Conservation (phyloP, 2,797 vertebrate genomes). For the Cyclura pinguis region DNA sequence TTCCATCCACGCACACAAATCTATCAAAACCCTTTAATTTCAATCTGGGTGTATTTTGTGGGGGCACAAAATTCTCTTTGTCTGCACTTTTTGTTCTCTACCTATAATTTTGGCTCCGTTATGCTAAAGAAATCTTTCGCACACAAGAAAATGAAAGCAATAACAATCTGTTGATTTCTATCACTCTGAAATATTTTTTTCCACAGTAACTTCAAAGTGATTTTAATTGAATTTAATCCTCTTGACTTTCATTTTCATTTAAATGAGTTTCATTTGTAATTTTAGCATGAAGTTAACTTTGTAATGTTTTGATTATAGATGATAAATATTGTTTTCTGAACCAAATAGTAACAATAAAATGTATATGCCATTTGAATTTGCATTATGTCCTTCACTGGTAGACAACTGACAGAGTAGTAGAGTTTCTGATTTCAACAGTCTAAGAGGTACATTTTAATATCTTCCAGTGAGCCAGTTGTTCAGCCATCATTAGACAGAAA, state of each 20-base stretch:
- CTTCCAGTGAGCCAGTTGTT: constrained; percentile 13
- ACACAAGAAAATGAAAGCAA: constrained; percentile 75
- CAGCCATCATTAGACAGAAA: constrained; percentile 20
- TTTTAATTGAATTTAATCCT: constrained; percentile 84
- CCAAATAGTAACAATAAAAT: constrained; percentile 63
- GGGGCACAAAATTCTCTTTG: constrained; percentile 59
- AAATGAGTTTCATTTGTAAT: constrained; percentile 80
- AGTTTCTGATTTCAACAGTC: constrained; percentile 14
- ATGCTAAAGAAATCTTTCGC: constrained; percentile 70
- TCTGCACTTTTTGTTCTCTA: constrained; percentile 57
- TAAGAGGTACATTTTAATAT: constrained; percentile 35
- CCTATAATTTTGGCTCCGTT: constrained; percentile 70
- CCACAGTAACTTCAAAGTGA: constrained; percentile 78
- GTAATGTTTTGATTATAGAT: constrained; percentile 79
- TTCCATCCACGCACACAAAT: constrained; percentile 58
- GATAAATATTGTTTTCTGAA: constrained; percentile 74
- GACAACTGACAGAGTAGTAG: constrained; percentile 57
- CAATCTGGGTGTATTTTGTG: constrained; percentile 66
- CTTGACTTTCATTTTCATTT: constrained; percentile 83
- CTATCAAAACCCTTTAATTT: constrained; percentile 68
- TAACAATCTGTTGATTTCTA: constrained; percentile 78
- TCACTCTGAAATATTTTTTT: constrained; percentile 72
- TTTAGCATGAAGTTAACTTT: constrained; percentile 78
- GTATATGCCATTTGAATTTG: constrained; percentile 63
- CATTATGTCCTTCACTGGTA: constrained; percentile 61